Evolutionary conservation across 2,888 invertebrate genomes (phyloP).

Genomic region (Dicyrtoma fusca): DNA sequence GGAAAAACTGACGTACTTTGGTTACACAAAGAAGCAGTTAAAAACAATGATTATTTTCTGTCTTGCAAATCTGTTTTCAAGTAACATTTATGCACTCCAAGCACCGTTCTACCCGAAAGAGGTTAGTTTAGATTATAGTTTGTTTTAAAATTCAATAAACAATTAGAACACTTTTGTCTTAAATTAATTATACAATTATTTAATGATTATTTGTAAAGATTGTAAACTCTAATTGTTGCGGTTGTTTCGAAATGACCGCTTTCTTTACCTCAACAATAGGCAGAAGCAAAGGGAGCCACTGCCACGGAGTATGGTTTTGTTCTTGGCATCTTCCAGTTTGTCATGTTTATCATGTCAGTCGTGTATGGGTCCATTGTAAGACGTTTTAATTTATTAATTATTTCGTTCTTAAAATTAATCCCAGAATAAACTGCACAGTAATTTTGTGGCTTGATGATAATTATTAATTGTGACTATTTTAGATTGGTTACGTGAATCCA

Average conservation of each 20-base stretch:
- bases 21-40: constrained; percentile 67
- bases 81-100: constrained; percentile 75
- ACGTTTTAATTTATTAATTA: no score
- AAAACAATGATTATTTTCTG: constrained; percentile 76
- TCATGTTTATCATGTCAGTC: constrained; percentile 80
- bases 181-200: no score
- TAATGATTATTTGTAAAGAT: no score
- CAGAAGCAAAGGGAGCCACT: constrained; percentile 76
- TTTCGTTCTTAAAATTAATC: no score
- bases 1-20: constrained; percentile 15
- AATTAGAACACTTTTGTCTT: no score
- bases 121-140: no score
- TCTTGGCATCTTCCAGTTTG: constrained; percentile 82
- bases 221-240: no score
- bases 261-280: no score
- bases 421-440: no score
- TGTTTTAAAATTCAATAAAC: background rate
- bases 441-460: no score
- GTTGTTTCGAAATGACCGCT: no score
- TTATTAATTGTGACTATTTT: constrained; percentile 30
- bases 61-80: constrained; percentile 83
- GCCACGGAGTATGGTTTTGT: constrained; percentile 83
- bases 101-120: constrained; percentile 84
- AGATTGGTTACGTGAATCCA: constrained; percentile 75
- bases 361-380: constrained; percentile 74